Conservation (phyloP, 2,113 vertebrate species). For the Sebastes schlegelii region DNA sequence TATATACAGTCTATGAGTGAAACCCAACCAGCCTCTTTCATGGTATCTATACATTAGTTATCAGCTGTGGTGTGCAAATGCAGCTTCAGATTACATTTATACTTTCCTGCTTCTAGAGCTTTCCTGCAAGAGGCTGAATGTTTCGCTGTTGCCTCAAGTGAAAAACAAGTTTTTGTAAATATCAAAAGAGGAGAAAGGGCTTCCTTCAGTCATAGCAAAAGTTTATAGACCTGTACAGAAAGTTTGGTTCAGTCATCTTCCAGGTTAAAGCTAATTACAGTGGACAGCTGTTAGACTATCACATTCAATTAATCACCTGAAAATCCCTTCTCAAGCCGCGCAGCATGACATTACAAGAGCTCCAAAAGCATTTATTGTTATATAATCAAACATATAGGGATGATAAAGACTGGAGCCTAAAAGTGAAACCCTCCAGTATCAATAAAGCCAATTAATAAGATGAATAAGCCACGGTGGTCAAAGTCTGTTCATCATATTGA, state of each 20-base stretch:
- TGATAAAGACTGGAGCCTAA: slow-evolving; percentile 4
- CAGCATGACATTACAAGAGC: not conserved
- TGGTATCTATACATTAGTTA: not conserved
- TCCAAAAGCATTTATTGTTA: not conserved
- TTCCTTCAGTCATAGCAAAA: not conserved
- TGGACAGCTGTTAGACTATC: slow-evolving; percentile 28
- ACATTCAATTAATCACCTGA: slow-evolving; percentile 38
- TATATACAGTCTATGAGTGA: not conserved
- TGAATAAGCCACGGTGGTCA: slow-evolving; percentile 2
- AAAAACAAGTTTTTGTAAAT: not conserved
- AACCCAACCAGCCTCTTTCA: not conserved
- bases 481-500: slow-evolving; percentile 28
- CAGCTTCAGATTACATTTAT: not conserved
- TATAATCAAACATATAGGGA: not conserved
- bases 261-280: slow-evolving; percentile 30
- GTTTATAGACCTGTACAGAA: slow-evolving; percentile 8
- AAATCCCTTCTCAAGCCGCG: slow-evolving; percentile 25
- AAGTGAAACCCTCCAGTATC: not conserved
- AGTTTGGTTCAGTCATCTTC: not conserved
- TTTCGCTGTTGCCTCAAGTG: not conserved
- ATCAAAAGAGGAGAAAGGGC: not conserved
- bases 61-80: not conserved
- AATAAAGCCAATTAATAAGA: slow-evolving; percentile 27
- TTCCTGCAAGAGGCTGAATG: not conserved
- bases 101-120: not conserved